phyloP scores from a whole-genome alignment of 2,797 vertebrate genomes.

The Garrulus glandarius region DNA sequence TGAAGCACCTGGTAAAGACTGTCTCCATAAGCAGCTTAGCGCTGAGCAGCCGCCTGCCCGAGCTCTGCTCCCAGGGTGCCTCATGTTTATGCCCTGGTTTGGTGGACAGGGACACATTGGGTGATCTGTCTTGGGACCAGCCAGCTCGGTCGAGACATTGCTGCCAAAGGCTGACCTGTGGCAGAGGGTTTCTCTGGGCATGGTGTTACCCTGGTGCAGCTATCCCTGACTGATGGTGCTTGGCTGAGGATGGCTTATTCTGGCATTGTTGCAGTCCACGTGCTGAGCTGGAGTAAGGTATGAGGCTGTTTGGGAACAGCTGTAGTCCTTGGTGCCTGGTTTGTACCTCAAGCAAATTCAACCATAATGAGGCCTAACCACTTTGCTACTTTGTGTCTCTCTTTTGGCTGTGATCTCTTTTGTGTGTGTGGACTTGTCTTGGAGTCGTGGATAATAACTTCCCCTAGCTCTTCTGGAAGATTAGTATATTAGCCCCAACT shows the following conservation, averaged over 20 bases:
- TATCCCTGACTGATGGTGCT: background rate
- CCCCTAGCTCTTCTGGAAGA: background rate
- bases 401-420: background rate
- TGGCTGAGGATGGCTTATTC: background rate
- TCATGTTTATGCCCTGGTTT: conserved; percentile 8
- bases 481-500: conserved; percentile 9
- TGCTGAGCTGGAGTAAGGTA: background rate
- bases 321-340: background rate
- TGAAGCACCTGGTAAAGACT: conserved; percentile 59
- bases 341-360: background rate
- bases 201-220: background rate
- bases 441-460: background rate
- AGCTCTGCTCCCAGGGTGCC: background rate
- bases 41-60: conserved; percentile 15
- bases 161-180: background rate
- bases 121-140: background rate
- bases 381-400: background rate
- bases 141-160: background rate
- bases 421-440: background rate
- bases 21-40: conserved; percentile 59
- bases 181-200: background rate
- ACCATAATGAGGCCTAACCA: background rate
- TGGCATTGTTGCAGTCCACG: background rate
- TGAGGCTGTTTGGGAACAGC: background rate
- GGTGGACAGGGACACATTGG: background rate